phyloP scores from a whole-genome alignment of 2,113 vertebrate genomes.

The Ptilorrhoa leucosticta region DNA sequence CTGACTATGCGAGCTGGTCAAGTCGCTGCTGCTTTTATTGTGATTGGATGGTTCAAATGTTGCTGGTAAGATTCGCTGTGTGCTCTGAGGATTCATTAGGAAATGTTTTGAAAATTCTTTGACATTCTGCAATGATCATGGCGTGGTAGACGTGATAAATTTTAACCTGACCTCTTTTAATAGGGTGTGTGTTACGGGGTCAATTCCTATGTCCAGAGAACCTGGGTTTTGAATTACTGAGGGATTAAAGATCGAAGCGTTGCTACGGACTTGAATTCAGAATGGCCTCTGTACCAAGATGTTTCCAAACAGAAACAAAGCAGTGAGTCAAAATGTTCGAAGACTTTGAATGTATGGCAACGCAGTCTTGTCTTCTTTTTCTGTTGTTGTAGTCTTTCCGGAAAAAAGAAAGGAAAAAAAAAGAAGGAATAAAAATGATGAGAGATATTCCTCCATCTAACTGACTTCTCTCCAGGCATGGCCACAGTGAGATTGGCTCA shows the following conservation, averaged over 20 bases:
- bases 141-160: background rate
- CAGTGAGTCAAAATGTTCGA: background rate
- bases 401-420: background rate
- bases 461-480: background rate
- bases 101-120: background rate
- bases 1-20: background rate
- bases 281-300: background rate
- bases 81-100: background rate
- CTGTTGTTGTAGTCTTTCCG: background rate
- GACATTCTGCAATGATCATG: background rate
- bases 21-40: background rate
- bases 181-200: fast-evolving
- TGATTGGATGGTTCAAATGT: background rate
- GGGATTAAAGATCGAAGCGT: background rate
- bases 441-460: background rate
- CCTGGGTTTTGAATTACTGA: background rate
- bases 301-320: background rate
- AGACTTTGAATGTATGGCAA: background rate
- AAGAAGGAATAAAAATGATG: background rate
- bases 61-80: background rate
- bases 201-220: background rate
- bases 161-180: background rate
- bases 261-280: background rate
- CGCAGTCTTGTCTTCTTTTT: background rate
- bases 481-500: background rate